Evolutionary conservation across 2,113 vertebrate species (phyloP).

Genomic region (Ammospiza nelsoni): DNA sequence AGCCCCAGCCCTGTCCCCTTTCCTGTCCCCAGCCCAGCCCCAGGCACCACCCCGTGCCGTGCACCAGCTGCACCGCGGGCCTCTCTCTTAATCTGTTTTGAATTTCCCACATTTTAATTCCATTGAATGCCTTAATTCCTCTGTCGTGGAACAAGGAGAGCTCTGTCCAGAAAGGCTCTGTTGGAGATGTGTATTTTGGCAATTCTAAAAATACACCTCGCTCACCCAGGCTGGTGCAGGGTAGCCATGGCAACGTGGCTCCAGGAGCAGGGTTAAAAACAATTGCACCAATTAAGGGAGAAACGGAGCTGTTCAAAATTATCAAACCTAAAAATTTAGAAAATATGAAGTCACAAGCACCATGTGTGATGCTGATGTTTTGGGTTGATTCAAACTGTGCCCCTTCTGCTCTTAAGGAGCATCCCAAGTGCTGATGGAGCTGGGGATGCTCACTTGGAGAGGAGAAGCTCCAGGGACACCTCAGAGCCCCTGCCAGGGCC

Average conservation of each 20-base stretch:
- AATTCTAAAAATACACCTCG: constrained; percentile 53
- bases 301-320: neutral
- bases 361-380: neutral
- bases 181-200: neutral
- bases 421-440: neutral
- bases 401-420: neutral
- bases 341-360: neutral
- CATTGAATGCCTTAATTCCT: neutral
- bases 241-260: constrained; percentile 39
- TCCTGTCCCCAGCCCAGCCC: neutral
- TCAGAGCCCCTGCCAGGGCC: fast-evolving
- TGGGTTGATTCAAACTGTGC: neutral
- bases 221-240: neutral
- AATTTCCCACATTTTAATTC: constrained; percentile 51
- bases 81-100: neutral
- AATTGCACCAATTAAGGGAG: constrained; percentile 8
- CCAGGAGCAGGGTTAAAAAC: constrained; percentile 26
- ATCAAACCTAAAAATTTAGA: neutral
- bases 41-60: neutral
- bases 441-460: neutral
- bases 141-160: neutral
- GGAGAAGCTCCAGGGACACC: fast-evolving
- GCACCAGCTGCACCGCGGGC: fast-evolving
- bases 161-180: neutral
- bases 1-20: too few relatives aligned